Base-by-base conservation (phyloP, 2,888 invertebrate genomes). In the Physocephala rufipes region DNA sequence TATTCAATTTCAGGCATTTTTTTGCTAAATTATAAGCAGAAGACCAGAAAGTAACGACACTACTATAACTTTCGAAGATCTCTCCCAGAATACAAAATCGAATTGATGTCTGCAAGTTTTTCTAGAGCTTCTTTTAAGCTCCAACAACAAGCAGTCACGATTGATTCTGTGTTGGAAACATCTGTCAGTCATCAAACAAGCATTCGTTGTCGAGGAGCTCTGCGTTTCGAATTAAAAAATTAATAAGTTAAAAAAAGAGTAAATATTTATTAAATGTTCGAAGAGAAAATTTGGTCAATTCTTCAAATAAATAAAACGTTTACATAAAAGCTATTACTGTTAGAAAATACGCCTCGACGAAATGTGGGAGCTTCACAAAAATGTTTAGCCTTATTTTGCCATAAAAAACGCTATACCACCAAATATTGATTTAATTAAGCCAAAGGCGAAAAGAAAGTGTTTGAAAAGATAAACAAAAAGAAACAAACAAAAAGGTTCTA, bases 401-500 rank as follows among this genome's bases (percentile, higher is more conserved):
- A 36, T 36, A 36, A 36, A 36, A 9, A 36, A 36, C 4, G 36
- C 4, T 36, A 36, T 9, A 36, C 36, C 9, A 4, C 36, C 36
- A 36, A 7, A 36, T 36, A 36, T 36, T 36, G 36, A 36, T 36
- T 36, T 36, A 36, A 36, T 7, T 9, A 4, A 36, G 4, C 36
- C 36, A 36, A 36, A 36, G 9, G 5, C 5, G 36, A 36, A 9
- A 36, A 36, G n/a, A n/a, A n/a, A n/a, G n/a, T n/a, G 70, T 70
- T 71, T 70, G 69, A 69, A 74, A 71, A 24, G 2, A n/a, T 47
- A 71, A 59, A 53, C 36, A 19, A 47, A 62, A 13, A 51, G n/a
- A 24, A 43, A 66, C n/a, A n/a, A n/a, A n/a, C n/a, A n/a, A 53
- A 55, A 30, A 55, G 16, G 47, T 7, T 36, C 9, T 36, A 36